phyloP scores from a whole-genome alignment of 2,797 vertebrate species.

The Rhabdomys pumilio region DNA sequence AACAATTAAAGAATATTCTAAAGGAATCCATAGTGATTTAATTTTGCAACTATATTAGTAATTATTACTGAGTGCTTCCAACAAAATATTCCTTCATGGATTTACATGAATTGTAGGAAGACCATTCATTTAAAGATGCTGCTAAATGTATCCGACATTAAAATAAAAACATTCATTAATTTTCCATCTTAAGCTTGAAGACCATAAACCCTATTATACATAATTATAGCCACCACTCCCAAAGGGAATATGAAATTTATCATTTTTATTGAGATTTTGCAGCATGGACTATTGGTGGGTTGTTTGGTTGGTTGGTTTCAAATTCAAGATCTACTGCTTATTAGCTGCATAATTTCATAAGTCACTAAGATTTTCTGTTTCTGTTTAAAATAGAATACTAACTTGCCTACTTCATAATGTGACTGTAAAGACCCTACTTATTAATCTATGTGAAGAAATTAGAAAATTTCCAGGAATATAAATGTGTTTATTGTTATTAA shows the following conservation, averaged over 20 bases:
- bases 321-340: background rate
- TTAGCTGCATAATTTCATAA: background rate
- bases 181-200: background rate
- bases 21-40: background rate
- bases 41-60: background rate
- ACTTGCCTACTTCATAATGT: background rate
- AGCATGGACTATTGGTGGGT: background rate
- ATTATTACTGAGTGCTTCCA: background rate
- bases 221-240: background rate
- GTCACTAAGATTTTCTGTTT: background rate
- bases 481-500: background rate
- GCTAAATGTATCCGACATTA: background rate
- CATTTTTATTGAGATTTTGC: background rate
- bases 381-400: background rate
- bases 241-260: background rate
- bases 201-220: background rate
- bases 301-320: background rate
- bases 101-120: background rate
- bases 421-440: background rate
- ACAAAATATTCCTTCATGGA: slow-evolving; percentile 19
- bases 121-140: background rate
- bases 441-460: slow-evolving; percentile 29
- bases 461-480: slow-evolving; percentile 10
- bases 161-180: slow-evolving; percentile 24
- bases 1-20: background rate